Evolutionary conservation across 2,113 vertebrate genomes (phyloP).

Genomic region (Prietella phreatophila): DNA sequence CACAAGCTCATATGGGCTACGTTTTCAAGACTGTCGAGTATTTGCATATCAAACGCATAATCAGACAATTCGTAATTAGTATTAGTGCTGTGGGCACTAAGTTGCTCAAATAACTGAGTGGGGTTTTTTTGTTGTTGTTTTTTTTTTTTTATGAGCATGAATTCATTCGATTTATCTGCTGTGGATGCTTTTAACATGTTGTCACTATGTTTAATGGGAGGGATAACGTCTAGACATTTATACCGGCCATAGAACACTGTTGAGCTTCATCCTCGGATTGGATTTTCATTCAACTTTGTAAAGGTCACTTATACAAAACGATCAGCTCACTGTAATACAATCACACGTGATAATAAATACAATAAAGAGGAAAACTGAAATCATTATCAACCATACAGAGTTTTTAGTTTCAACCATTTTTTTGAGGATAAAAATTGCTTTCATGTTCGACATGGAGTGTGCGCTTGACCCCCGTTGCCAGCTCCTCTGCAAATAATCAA

Average conservation of each 20-base stretch:
- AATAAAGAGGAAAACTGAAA: not conserved
- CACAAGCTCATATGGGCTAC: not conserved
- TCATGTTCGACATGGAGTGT: not conserved
- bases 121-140: not conserved
- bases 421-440: not conserved
- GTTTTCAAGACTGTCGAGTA: not conserved
- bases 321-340: not conserved
- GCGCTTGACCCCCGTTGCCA: not conserved
- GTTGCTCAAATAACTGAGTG: not conserved
- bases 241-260: not conserved
- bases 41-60: slow-evolving; percentile 35
- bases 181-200: not conserved
- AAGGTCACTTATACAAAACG: not conserved
- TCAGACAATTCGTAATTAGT: slow-evolving; percentile 1
- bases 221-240: not conserved
- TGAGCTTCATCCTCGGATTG: not conserved
- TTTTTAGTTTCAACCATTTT: not conserved
- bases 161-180: not conserved
- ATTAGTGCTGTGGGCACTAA: not conserved
- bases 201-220: not conserved
- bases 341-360: not conserved
- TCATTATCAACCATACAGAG: not conserved
- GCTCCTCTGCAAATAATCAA: not conserved
- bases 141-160: not conserved
- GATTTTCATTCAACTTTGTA: not conserved